Conservation (phyloP, 2,797 vertebrate genomes). For the Meriones psammophilus region DNA sequence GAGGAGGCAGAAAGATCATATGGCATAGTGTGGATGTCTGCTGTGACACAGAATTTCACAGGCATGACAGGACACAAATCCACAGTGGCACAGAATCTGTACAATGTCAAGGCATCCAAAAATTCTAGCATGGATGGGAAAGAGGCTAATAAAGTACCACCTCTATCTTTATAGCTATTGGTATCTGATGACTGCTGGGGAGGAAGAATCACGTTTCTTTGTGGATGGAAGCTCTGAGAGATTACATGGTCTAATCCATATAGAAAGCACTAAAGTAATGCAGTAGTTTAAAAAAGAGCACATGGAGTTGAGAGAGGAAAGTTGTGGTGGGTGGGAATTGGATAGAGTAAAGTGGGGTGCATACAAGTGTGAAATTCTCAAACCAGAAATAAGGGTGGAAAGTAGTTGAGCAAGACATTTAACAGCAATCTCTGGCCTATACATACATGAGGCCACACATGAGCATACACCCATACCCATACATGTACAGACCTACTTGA, state of each 20-base stretch:
- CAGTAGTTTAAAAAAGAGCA: background rate
- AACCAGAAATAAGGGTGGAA: background rate
- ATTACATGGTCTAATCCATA: background rate
- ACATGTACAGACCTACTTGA: background rate
- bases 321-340: background rate
- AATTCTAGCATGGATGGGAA: background rate
- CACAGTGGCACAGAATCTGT: background rate
- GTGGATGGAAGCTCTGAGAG: background rate
- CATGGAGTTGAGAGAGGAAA: background rate
- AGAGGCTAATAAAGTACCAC: background rate
- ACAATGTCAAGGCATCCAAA: background rate
- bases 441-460: background rate
- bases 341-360: background rate
- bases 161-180: background rate
- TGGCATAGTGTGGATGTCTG: background rate
- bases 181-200: background rate
- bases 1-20: background rate
- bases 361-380: background rate
- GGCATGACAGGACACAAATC: background rate
- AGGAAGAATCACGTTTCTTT: background rate
- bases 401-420: background rate
- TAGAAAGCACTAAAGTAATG: background rate
- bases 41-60: background rate
- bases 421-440: background rate
- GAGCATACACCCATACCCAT: no score